Evolutionary conservation across 2,888 invertebrate species (phyloP).

Genomic region (Epinotia brunnichana): DNA sequence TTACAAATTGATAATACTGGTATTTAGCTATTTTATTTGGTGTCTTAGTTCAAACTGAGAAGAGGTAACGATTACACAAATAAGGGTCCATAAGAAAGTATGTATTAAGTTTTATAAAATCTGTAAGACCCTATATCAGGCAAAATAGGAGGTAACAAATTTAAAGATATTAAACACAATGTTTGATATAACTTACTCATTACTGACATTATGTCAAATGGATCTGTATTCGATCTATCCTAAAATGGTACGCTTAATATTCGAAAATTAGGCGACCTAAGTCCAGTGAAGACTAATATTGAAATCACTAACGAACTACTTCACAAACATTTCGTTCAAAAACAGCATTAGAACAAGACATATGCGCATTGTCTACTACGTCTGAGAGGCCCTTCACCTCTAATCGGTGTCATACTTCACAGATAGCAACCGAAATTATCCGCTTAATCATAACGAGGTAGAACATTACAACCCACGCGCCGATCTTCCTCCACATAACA

Average conservation of each 20-base stretch:
- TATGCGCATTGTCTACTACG: conserved; percentile 22
- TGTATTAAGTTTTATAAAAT: no score
- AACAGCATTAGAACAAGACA: conserved; percentile 7
- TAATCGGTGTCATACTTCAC: conserved; percentile 58
- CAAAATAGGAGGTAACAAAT: no score
- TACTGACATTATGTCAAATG: no score
- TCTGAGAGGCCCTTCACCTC: conserved; percentile 47
- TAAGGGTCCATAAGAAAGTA: no score
- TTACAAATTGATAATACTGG: no score
- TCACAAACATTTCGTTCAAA: conserved; percentile 1
- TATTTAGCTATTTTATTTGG: no score
- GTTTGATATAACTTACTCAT: no score
- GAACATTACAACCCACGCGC: conserved; percentile 60
- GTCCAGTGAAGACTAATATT: not conserved
- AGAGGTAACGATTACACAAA: no score
- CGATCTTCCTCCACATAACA: conserved; percentile 54
- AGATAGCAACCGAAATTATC: conserved; percentile 65
- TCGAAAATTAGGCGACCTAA: not conserved
- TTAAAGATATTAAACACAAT: no score
- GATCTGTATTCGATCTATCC: no score
- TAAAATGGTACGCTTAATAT: not conserved
- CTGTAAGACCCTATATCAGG: no score
- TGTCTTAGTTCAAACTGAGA: no score
- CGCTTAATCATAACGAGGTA: conserved; percentile 66
- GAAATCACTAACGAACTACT: not conserved